Conservation (phyloP, 1,140 invertebrate genomes). For the Hyposmocoma kahamanoa region DNA sequence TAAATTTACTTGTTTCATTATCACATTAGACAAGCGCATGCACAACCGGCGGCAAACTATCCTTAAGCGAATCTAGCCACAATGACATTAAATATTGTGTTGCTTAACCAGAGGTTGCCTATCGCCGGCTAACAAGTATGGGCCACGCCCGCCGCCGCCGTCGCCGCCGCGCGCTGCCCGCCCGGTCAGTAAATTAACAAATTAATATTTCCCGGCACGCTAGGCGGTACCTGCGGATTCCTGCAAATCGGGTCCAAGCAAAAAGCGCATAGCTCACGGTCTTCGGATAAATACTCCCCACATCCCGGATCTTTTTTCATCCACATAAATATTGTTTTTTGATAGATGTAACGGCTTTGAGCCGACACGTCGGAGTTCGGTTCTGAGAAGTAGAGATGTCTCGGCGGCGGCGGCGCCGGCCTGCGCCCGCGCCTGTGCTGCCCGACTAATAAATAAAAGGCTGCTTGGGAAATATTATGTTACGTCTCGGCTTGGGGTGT, state of each 20-base stretch:
- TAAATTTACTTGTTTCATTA: no score
- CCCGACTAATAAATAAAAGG: slow-evolving; percentile 66
- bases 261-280: slow-evolving; percentile 58
- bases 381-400: slow-evolving; percentile 64
- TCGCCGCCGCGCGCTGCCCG: slow-evolving; percentile 17
- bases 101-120: no score
- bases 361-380: slow-evolving; percentile 54
- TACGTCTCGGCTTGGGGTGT: slow-evolving; percentile 57
- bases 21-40: no score
- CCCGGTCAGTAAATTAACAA: slow-evolving; percentile 36
- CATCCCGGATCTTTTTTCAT: slow-evolving; percentile 66
- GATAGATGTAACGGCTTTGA: slow-evolving; percentile 61
- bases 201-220: slow-evolving; percentile 42
- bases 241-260: slow-evolving; percentile 53
- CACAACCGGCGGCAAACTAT: no score
- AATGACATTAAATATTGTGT: no score
- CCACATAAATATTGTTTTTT: slow-evolving; percentile 71
- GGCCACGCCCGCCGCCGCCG: no score
- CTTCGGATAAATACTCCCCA: slow-evolving; percentile 58
- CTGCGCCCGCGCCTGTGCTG: slow-evolving; percentile 6
- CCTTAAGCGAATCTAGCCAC: no score
- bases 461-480: slow-evolving; percentile 71
- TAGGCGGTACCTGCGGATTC: slow-evolving; percentile 50
- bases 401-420: slow-evolving; percentile 49
- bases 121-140: slow-evolving; percentile 18